Conservation (phyloP, 2,888 invertebrate species). For the Cyclophora punctaria region DNA sequence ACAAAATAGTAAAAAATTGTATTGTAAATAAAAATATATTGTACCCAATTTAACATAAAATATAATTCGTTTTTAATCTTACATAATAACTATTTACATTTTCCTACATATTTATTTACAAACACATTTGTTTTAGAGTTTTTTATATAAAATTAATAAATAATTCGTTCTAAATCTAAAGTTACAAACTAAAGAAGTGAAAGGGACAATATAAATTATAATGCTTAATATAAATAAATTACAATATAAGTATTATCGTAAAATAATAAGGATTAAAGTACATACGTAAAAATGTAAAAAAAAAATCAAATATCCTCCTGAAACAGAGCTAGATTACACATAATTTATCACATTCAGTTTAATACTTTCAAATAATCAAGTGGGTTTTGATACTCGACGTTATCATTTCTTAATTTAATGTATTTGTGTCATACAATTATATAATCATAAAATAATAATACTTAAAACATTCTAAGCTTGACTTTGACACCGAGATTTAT, state of each 20-base stretch:
- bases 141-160: background rate
- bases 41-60: conserved; percentile 51
- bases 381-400: too few species aligned
- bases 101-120: background rate
- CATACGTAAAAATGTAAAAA: too few species aligned
- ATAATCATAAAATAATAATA: too few species aligned
- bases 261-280: too few species aligned
- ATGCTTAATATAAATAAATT: background rate
- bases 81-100: conserved; percentile 27
- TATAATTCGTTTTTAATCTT: conserved; percentile 43
- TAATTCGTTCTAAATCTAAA: too few species aligned
- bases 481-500: too few species aligned
- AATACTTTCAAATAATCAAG: too few species aligned
- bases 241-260: background rate
- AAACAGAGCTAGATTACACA: background rate
- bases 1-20: conserved; percentile 48
- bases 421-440: too few species aligned
- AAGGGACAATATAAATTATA: background rate
- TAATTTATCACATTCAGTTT: conserved; percentile 12
- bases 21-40: conserved; percentile 60
- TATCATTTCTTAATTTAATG: too few species aligned
- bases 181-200: too few species aligned
- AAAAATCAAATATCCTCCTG: too few species aligned
- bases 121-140: background rate
- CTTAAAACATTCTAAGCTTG: too few species aligned